Conservation (phyloP, 1,140 invertebrate species). For the Chionoecetes opilio region DNA sequence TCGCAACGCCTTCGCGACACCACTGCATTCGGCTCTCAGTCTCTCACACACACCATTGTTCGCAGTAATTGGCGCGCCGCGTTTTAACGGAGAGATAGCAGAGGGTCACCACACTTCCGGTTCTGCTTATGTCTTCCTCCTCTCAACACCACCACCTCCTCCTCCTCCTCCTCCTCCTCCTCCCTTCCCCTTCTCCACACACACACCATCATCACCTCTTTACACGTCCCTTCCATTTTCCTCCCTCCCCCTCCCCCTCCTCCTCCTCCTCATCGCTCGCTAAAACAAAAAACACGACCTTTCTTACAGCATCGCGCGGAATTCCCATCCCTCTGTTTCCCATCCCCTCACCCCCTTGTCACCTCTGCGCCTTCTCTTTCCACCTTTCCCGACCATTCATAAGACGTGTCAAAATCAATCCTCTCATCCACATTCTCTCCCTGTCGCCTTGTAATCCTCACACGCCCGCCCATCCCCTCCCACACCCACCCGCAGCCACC, state of each 20-base stretch:
- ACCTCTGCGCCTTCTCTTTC: not conserved
- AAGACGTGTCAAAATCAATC: not conserved
- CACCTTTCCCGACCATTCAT: not conserved
- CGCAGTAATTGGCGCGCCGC: not conserved
- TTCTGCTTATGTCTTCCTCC: not conserved
- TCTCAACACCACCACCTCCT: not conserved
- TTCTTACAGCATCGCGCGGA: too few species aligned
- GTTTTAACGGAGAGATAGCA: not conserved
- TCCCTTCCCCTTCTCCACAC: not conserved
- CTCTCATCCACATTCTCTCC: not conserved
- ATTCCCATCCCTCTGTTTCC: not conserved
- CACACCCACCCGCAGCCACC: too few species aligned
- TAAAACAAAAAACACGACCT: not conserved
- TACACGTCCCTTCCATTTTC: not conserved
- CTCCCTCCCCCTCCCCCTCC: not conserved
- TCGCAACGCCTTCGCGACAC: not conserved
- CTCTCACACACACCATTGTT: conserved; percentile 27
- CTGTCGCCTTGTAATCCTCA: not conserved
- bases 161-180: not conserved
- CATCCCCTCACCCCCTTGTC: not conserved
- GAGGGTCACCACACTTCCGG: not conserved
- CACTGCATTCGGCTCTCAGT: not conserved
- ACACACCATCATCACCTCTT: not conserved
- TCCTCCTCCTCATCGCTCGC: not conserved
- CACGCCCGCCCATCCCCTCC: not conserved